phyloP scores from a whole-genome alignment of 1,140 invertebrate genomes.

The Hetaerina americana region DNA sequence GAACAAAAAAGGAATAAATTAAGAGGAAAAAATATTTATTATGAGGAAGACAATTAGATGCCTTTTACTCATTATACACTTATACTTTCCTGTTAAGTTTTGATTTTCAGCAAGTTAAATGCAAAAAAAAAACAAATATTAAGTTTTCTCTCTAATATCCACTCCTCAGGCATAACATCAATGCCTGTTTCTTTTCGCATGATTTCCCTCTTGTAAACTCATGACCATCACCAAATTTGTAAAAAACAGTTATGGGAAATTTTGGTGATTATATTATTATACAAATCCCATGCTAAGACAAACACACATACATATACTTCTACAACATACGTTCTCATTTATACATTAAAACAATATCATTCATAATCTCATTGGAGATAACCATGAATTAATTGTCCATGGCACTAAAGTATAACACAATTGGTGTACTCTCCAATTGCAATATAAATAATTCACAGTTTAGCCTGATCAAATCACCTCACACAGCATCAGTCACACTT shows the following conservation, averaged over 20 bases:
- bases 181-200: background rate
- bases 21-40: constrained; percentile 1
- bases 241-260: background rate
- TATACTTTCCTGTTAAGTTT: background rate
- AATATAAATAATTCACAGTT: constrained; percentile 1
- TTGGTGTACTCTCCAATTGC: background rate
- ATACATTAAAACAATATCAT: background rate
- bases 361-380: background rate
- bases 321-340: background rate
- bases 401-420: background rate
- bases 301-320: background rate
- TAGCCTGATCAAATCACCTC: background rate
- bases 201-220: background rate
- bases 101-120: background rate
- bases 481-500: background rate
- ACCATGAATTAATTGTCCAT: background rate
- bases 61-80: background rate
- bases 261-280: background rate
- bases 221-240: background rate
- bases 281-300: background rate
- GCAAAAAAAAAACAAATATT: no score
- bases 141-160: background rate
- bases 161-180: background rate
- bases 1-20: background rate
- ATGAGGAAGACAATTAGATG: background rate